Evolutionary conservation across 2,797 vertebrate genomes (phyloP), one percentile per base, ranked within the genome.

Genomic region (Arrhamphus sclerolepis): DNA sequence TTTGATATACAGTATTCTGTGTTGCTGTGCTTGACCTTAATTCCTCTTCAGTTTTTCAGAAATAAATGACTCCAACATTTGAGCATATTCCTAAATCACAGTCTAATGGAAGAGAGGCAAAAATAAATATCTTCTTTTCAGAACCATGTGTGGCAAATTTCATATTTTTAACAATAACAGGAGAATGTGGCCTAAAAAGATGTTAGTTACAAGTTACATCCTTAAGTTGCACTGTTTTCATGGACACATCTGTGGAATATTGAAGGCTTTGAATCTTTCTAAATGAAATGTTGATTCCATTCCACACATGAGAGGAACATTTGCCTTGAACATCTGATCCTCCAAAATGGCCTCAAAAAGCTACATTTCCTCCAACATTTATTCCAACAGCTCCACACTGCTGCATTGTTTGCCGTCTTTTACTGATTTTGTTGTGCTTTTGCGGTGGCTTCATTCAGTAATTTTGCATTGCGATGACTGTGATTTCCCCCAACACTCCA

Each of bases 361-460:
- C 57, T 39, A 38, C 40, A 46, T 42, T 64, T 6, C 5, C 16
- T 34, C 47, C 56, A 59, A 22, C 50, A 55, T 17, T 62, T 73
- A 6, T 41, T 0, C 48, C 44, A 62, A 64, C n/a, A 8, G 44
- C 28, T 44, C 52, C 38, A 1, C 5, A 2, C 40, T 4, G 56
- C 56, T 64, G 55, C 49, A 54, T 42, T 67, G 38, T 70, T 60
- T 51, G 48, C 22, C 22, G 46, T 61, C 54, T 61, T 60, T 48
- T 19, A 14, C 50, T 44, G n/a, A 42, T 70, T 61, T 49, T 54
- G 19, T n/a, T 10, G 8, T 9, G 31, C 24, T n/a, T 26, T 26
- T 53, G 66, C 46, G 43, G 52, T 16, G 21, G 41, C 51, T 75
- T n/a, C 11, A 16, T 78, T 82, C 79, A 72, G 66, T 75, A 70